These are phyloP conservation scores for Felis chaus DNA, from an alignment of 2,113 vertebrate genomes.

Conservation along the genomic window DNA sequence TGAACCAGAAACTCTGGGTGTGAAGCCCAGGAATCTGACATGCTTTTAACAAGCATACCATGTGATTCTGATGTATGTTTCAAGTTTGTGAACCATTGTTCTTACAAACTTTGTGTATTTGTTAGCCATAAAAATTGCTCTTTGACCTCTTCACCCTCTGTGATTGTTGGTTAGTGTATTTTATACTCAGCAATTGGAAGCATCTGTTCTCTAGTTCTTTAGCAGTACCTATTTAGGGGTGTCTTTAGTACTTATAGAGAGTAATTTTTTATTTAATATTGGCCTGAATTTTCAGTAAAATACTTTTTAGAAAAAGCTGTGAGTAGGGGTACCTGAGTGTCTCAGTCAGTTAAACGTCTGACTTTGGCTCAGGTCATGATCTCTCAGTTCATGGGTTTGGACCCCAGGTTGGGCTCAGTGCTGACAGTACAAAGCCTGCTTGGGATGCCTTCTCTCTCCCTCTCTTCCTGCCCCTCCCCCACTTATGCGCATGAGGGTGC, in stretches of 20 bases:
- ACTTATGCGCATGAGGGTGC: too few species aligned
- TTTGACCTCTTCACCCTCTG: not conserved
- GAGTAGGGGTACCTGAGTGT: too few species aligned
- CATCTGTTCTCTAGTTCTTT: slow-evolving; percentile 21
- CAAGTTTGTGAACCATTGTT: slow-evolving; percentile 38
- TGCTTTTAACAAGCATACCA: not conserved
- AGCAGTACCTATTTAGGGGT: not conserved
- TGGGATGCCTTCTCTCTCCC: too few species aligned
- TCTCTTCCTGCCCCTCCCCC: too few species aligned
- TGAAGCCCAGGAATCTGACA: not conserved
- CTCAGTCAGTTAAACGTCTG: too few species aligned
- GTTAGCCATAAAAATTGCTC: not conserved
- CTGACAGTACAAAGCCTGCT: too few species aligned
- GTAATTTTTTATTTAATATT: slow-evolving; percentile 5
- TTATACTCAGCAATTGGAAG: not conserved
- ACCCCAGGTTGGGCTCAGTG: too few species aligned
- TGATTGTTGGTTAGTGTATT: not conserved
- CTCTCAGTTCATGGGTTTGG: too few species aligned
- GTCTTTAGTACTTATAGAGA: not conserved
- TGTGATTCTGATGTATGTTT: not conserved
- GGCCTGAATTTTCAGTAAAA: slow-evolving; percentile 3
- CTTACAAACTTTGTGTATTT: slow-evolving; percentile 12
- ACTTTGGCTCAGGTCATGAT: too few species aligned
- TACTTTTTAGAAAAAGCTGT: not conserved
- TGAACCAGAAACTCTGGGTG: not conserved